Percentiles rank a stretch among this genome's conserved stretches.
phyloP scores from a whole-genome alignment of 2,888 invertebrate genomes.

The Chrysolina americana region DNA sequence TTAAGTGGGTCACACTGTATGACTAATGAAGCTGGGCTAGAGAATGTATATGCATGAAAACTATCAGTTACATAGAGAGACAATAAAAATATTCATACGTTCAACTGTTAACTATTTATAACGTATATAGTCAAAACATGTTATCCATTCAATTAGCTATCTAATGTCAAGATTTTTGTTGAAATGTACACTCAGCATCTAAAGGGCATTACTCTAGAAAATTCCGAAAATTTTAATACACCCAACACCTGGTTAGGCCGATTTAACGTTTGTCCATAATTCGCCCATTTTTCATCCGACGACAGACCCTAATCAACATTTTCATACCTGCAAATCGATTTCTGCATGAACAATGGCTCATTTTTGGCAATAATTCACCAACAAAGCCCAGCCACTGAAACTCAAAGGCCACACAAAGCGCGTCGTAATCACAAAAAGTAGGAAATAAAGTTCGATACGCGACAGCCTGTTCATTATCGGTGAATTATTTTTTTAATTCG shows the following conservation, averaged over 20 bases:
- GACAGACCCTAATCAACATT: constrained; percentile 41
- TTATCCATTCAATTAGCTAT: too few relatives aligned
- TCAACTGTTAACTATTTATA: too few relatives aligned
- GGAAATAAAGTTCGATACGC: constrained; percentile 39
- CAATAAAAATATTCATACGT: too few relatives aligned
- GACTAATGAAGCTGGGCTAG: too few relatives aligned
- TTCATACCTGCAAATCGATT: constrained; percentile 53
- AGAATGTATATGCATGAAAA: too few relatives aligned
- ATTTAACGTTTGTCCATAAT: constrained; percentile 51
- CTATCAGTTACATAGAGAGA: too few relatives aligned
- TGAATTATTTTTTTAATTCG: constrained; percentile 48
- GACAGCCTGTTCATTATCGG: constrained; percentile 38
- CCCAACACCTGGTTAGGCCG: constrained; percentile 43
- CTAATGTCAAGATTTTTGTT: not conserved
- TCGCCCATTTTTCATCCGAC: constrained; percentile 37
- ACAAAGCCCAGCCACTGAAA: constrained; percentile 44
- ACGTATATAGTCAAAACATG: too few relatives aligned
- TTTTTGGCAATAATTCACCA: constrained; percentile 54
- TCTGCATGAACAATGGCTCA: constrained; percentile 47
- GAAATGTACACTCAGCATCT: not conserved
- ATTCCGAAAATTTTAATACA: constrained; percentile 37
- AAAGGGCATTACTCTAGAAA: constrained; percentile 7
- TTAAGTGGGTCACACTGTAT: too few relatives aligned
- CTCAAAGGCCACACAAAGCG: constrained; percentile 41
- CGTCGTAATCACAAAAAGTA: constrained; percentile 37